These are phyloP conservation scores for Drosophila algonquin DNA, from an alignment of 2,888 invertebrate species.

Conservation along the genomic window DNA sequence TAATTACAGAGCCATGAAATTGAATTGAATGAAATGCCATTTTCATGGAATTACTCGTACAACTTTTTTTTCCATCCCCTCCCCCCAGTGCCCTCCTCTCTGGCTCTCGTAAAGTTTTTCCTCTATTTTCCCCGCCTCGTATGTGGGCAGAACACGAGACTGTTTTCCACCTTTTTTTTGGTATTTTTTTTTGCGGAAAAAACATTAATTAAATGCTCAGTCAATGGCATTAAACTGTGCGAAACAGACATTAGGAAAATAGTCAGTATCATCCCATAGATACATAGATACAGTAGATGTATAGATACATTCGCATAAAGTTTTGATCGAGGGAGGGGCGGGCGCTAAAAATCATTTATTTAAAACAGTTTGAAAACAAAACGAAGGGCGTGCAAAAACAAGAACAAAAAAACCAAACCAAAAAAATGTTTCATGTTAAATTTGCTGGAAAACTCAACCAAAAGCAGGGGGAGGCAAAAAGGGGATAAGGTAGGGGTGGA, in stretches of 20 bases:
- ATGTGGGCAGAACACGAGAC: slow-evolving; percentile 40
- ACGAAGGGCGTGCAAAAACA: not conserved
- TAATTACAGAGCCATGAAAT: slow-evolving; percentile 70
- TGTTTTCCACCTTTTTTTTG: slow-evolving; percentile 30
- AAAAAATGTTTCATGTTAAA: slow-evolving; percentile 62
- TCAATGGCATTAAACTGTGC: slow-evolving; percentile 53
- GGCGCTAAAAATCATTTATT: slow-evolving; percentile 53
- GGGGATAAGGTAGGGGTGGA: slow-evolving; percentile 1
- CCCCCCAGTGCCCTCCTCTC: slow-evolving; percentile 14
- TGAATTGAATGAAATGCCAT: slow-evolving; percentile 68
- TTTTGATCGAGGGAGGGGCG: slow-evolving; percentile 3
- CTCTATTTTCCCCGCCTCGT: not conserved
- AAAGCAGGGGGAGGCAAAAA: not conserved
- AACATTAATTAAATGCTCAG: slow-evolving; percentile 69
- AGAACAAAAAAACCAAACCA: slow-evolving; percentile 18
- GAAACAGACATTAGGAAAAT: slow-evolving; percentile 53
- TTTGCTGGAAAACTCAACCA: slow-evolving; percentile 64
- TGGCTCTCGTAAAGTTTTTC: slow-evolving; percentile 10
- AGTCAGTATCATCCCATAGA: slow-evolving; percentile 32
- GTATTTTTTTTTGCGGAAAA: slow-evolving; percentile 27
- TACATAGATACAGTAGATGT: not conserved
- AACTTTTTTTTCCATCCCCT: slow-evolving; percentile 46
- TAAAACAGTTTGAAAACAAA: slow-evolving; percentile 48
- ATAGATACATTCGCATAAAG: slow-evolving; percentile 22
- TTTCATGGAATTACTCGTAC: slow-evolving; percentile 53